These are phyloP conservation scores for Oreotrochilus melanogaster DNA, from an alignment of 2,113 vertebrate species.

Conservation along the genomic window DNA sequence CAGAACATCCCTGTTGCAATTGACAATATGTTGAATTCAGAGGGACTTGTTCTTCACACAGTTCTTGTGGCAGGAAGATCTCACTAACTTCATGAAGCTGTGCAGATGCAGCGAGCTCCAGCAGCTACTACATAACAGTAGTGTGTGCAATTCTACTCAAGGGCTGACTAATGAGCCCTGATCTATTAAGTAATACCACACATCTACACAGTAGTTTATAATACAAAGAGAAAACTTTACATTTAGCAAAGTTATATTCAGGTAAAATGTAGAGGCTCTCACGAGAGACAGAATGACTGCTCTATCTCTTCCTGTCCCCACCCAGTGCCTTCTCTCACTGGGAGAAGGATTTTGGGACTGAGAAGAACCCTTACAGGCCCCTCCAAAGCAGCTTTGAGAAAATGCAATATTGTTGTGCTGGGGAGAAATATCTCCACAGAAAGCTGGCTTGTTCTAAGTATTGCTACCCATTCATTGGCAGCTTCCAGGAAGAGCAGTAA, in stretches of 20 bases:
- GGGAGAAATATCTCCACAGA: not conserved
- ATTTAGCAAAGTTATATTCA: not conserved
- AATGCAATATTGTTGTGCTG: not conserved
- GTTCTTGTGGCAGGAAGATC: not conserved
- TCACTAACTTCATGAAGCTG: not conserved
- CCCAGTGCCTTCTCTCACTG: not conserved
- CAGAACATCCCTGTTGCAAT: not conserved
- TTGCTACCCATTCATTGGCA: not conserved
- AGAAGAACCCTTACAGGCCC: not conserved
- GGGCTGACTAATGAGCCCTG: not conserved
- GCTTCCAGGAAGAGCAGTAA: not conserved
- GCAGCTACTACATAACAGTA: not conserved
- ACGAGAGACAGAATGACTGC: accelerated
- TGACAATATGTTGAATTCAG: not conserved
- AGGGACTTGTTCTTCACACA: not conserved
- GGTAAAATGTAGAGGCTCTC: not conserved
- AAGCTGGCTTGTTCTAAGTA: not conserved
- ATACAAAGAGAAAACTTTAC: not conserved
- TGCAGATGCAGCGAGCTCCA: not conserved
- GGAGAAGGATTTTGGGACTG: not conserved
- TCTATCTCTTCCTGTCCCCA: not conserved
- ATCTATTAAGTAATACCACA: not conserved
- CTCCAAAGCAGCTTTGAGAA: not conserved
- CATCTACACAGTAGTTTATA: not conserved
- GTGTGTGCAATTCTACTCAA: not conserved